Evolutionary conservation across 1,140 invertebrate species (phyloP).

Genomic region (Zeugodacus cucurbitae): DNA sequence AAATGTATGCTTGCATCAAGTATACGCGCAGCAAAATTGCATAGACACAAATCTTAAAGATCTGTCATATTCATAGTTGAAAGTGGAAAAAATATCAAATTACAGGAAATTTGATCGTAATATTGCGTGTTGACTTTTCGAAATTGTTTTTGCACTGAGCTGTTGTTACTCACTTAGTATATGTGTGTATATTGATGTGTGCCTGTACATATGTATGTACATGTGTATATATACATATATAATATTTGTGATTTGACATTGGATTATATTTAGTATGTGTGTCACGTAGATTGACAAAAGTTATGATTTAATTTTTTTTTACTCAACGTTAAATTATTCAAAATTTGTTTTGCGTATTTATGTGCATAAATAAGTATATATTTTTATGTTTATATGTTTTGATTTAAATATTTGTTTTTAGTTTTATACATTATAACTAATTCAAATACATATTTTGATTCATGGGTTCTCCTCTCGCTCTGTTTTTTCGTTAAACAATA

Average conservation of each 20-base stretch:
- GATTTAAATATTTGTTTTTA: too few relatives aligned
- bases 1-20: neutral
- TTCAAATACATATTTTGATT: too few relatives aligned
- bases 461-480: too few relatives aligned
- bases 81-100: slow-evolving; percentile 64
- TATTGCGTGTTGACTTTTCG: neutral
- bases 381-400: too few relatives aligned
- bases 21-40: neutral
- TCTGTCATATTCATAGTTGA: slow-evolving; percentile 60
- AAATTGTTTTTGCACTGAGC: neutral
- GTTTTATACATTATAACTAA: too few relatives aligned
- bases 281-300: neutral
- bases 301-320: neutral
- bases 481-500: too few relatives aligned
- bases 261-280: neutral
- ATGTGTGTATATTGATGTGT: neutral
- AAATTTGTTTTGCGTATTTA: neutral
- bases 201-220: neutral
- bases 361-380: too few relatives aligned
- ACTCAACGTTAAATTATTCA: neutral
- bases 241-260: neutral
- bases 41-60: neutral
- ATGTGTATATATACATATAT: neutral
- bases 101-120: slow-evolving; percentile 56
- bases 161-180: too few relatives aligned